These are phyloP conservation scores for Delichon dasypus DNA, from an alignment of 2,797 vertebrate species.

Conservation along the genomic window DNA sequence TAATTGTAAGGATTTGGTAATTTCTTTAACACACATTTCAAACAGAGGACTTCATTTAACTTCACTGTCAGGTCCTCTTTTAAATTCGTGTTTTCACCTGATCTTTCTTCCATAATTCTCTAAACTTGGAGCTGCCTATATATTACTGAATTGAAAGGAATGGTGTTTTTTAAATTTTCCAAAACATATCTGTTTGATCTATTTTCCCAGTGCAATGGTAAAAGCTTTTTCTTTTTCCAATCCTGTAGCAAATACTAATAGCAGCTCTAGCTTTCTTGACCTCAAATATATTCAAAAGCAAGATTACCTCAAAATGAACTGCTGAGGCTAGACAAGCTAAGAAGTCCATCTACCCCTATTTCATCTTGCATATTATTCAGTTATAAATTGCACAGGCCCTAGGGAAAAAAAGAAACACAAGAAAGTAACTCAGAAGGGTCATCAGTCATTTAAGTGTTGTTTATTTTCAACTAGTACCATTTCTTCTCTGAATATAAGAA, in stretches of 20 bases:
- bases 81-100: not conserved
- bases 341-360: conserved; percentile 31
- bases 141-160: not conserved
- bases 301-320: conserved; percentile 30
- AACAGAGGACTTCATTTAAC: not conserved
- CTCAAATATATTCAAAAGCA: not conserved
- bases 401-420: not conserved
- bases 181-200: not conserved
- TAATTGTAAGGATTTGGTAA: not conserved
- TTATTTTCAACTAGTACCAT: not conserved
- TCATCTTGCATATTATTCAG: conserved; percentile 17
- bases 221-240: not conserved
- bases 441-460: not conserved
- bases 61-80: not conserved
- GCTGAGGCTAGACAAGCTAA: conserved; percentile 28
- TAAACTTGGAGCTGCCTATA: not conserved
- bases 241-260: not conserved
- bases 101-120: not conserved
- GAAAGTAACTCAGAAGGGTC: not conserved
- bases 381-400: not conserved
- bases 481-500: not conserved
- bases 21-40: not conserved
- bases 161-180: not conserved
- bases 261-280: not conserved
- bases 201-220: not conserved